phyloP scores from a whole-genome alignment of 2,113 vertebrate genomes.

The Menidia beryllina region DNA sequence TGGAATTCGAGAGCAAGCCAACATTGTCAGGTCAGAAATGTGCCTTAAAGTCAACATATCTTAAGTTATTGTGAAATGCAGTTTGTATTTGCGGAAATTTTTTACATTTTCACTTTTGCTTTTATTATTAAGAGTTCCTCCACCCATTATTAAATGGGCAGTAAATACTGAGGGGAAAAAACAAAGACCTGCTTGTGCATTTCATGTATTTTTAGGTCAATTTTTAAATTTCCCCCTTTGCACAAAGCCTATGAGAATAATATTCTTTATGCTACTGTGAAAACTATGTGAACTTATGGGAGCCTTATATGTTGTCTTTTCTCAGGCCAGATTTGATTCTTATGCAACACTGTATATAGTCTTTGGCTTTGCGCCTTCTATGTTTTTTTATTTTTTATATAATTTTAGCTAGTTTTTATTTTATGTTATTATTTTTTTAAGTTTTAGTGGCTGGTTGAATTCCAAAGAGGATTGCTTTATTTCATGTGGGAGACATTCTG shows the following conservation, averaged over 20 bases:
- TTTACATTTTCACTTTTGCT: too few species aligned
- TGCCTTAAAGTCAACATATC: conserved; percentile 67
- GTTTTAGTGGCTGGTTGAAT: background rate
- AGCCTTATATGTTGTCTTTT: background rate
- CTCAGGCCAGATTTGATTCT: background rate
- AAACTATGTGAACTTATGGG: background rate
- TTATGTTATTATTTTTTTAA: too few species aligned
- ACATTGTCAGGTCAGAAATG: conserved; percentile 30
- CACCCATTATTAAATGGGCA: background rate
- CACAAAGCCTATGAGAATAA: background rate
- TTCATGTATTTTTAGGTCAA: background rate
- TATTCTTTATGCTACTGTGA: background rate
- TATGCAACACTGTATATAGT: background rate
- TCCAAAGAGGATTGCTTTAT: background rate
- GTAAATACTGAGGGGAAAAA: background rate
- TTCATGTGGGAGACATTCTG: too few species aligned
- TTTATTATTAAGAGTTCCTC: background rate
- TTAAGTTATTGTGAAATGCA: background rate
- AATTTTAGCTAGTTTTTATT: too few species aligned
- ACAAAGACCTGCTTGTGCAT: background rate
- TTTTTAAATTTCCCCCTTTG: background rate
- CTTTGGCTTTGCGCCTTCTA: background rate
- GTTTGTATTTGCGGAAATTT: background rate
- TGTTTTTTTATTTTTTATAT: too few species aligned
- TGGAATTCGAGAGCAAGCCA: background rate